Evolutionary conservation across 1,140 invertebrate species (phyloP), one percentile per base, ranked within the genome.

Genomic region (Heliconius melpomene): DNA sequence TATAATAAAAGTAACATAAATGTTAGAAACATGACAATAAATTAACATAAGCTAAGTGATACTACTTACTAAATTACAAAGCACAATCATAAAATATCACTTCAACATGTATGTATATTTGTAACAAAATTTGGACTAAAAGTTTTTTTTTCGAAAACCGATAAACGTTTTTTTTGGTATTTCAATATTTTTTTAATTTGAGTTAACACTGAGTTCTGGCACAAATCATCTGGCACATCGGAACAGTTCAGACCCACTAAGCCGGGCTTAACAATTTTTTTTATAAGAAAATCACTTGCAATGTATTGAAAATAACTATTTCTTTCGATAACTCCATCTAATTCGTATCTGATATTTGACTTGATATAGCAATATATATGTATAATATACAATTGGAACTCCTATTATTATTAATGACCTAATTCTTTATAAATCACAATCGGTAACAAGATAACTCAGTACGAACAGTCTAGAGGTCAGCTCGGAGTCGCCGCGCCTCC

Each of bases 381-480:
- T 92, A 92, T 94, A 92, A 90, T 93, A 94, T 92, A 93, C 93
- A 94, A 93, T 94, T 94, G 93, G 93, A 94, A 93, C 93, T 94
- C 91, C 93, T 94, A 94, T 93, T 93, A 92, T 91, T 92, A 93
- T 92, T 93, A 91, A 91, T 92, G 91, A 93, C 87, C 93, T 93
- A 93, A 94, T 90, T 93, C 82, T 87, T 92, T 87, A 89, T 91
- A 92, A 90, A 94, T 94, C 93, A 94, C 93, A 94, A 84, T 93
- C 86, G 93, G 93, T 94, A 94, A 94, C 93, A 91, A 93, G 88
- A 91, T 89, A 92, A 92, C 86, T 87, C 87, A 87, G 89, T 88
- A 89, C 83, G 86, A 88, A 91, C 91, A 93, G 91, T 92, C 90
- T 88, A 87, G 89, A 91, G 85, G 88, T 89, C 40, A 86, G 84